Evolutionary conservation across 2,797 vertebrate genomes (phyloP).

Genomic region (Botia almorhae): DNA sequence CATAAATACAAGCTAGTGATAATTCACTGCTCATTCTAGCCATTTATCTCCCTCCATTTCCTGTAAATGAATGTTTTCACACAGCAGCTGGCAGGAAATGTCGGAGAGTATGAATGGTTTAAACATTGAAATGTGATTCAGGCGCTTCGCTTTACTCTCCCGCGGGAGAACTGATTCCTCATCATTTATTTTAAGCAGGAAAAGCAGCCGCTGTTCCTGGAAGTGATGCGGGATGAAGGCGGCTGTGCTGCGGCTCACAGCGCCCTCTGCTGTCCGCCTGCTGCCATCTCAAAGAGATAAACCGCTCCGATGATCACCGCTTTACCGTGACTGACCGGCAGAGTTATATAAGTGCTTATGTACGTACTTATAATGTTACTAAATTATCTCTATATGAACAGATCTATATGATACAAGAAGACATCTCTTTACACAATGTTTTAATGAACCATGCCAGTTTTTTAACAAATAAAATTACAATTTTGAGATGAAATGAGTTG

Average conservation of each 20-base stretch:
- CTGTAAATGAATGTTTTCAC: background rate
- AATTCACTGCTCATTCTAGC: background rate
- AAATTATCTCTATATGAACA: too few relatives aligned
- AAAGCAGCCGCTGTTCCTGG: conserved; percentile 32
- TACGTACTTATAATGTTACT: too few relatives aligned
- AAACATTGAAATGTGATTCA: conserved; percentile 5
- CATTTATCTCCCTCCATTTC: too few relatives aligned
- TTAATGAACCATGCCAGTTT: too few relatives aligned
- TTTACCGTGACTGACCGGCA: conserved; percentile 21
- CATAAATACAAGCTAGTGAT: background rate
- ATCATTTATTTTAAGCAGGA: conserved; percentile 23
- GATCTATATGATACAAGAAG: too few relatives aligned
- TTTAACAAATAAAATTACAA: background rate
- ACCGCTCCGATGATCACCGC: conserved; percentile 44
- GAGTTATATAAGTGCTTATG: conserved; percentile 6
- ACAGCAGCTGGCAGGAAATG: conserved; percentile 39
- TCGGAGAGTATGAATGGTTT: conserved; percentile 27
- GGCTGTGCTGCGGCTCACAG: background rate
- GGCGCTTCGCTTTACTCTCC: too few relatives aligned
- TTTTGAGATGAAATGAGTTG: too few relatives aligned
- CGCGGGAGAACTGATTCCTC: conserved; percentile 1
- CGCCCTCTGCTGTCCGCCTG: conserved; percentile 57
- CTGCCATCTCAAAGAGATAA: conserved; percentile 59
- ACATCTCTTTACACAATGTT: too few relatives aligned
- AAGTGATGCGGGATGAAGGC: conserved; percentile 17